These are phyloP conservation scores for Myotis brandtii DNA, from an alignment of 2,113 vertebrate genomes.

Conservation along the genomic window DNA sequence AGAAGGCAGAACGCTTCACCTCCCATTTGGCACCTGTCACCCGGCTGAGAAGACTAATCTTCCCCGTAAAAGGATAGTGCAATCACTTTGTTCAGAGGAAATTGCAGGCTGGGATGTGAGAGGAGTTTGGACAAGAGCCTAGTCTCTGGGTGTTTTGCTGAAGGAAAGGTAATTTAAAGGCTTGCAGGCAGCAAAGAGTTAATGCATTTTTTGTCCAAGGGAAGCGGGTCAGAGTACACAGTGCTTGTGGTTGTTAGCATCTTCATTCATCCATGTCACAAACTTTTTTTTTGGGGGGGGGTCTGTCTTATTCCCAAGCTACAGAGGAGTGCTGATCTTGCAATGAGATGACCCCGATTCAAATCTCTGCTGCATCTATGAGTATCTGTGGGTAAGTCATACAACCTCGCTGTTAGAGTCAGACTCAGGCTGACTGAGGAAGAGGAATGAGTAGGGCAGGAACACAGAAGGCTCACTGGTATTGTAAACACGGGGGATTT, in stretches of 20 bases:
- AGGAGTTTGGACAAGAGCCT: slow-evolving; percentile 59
- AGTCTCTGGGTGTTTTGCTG: slow-evolving; percentile 17
- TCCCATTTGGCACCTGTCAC: slow-evolving; percentile 71
- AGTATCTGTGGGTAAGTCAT: not conserved
- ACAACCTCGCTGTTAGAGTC: not conserved
- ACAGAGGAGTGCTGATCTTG: not conserved
- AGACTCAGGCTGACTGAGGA: not conserved
- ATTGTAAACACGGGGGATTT: not conserved
- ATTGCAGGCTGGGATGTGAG: slow-evolving; percentile 59
- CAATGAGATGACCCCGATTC: not conserved
- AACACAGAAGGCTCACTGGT: not conserved
- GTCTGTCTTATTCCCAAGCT: not conserved
- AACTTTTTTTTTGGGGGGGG: not conserved
- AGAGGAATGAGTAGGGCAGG: not conserved
- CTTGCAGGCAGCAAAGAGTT: slow-evolving; percentile 42
- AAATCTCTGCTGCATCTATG: not conserved
- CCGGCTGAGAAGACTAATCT: slow-evolving; percentile 66
- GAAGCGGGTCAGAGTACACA: not conserved
- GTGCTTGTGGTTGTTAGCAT: not conserved
- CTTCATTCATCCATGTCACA: not conserved
- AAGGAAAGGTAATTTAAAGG: slow-evolving; percentile 47
- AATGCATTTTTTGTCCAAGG: not conserved
- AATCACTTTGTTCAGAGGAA: slow-evolving; percentile 73
- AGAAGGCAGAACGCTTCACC: slow-evolving; percentile 42
- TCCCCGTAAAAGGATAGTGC: slow-evolving; percentile 48